phyloP scores from a whole-genome alignment of 2,888 invertebrate species.

The Pyrrhia umbra region DNA sequence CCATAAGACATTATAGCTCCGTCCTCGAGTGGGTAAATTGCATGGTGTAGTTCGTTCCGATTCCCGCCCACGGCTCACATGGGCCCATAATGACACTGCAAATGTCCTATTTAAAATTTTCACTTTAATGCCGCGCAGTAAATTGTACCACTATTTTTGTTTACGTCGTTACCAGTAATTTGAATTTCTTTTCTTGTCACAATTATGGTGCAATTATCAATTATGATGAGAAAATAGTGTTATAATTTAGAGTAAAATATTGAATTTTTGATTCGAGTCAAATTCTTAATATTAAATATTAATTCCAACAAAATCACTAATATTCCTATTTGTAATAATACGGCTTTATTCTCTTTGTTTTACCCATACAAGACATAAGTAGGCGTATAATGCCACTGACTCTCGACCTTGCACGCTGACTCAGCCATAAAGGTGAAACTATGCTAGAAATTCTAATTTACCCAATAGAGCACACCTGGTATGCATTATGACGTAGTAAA shows the following conservation, averaged over 20 bases:
- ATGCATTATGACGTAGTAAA: constrained; percentile 15
- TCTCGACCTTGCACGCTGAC: constrained; percentile 37
- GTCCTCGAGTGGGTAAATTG: constrained; percentile 73
- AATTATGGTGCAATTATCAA: too few species aligned
- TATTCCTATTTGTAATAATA: too few species aligned
- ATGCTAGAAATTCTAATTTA: constrained; percentile 9
- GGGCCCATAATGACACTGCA: constrained; percentile 68
- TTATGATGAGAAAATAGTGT: too few species aligned
- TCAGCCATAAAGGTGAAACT: constrained; percentile 18
- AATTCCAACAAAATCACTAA: too few species aligned
- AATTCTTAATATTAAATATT: too few species aligned
- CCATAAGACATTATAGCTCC: constrained; percentile 71
- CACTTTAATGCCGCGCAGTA: constrained; percentile 39
- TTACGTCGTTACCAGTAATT: constrained; percentile 7
- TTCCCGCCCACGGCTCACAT: constrained; percentile 69
- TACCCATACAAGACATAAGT: constrained; percentile 7
- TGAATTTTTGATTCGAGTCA: too few species aligned
- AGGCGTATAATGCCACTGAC: constrained; percentile 33
- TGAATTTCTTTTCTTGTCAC: constrained; percentile 4
- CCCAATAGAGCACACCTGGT: constrained; percentile 7
- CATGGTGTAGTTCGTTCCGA: constrained; percentile 64
- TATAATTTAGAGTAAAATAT: too few species aligned
- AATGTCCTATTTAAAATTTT: constrained; percentile 71
- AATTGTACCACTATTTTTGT: constrained; percentile 19
- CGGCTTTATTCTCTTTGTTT: neutral